Conservation (phyloP, 2,888 invertebrate species). For the Volucella zonaria region DNA sequence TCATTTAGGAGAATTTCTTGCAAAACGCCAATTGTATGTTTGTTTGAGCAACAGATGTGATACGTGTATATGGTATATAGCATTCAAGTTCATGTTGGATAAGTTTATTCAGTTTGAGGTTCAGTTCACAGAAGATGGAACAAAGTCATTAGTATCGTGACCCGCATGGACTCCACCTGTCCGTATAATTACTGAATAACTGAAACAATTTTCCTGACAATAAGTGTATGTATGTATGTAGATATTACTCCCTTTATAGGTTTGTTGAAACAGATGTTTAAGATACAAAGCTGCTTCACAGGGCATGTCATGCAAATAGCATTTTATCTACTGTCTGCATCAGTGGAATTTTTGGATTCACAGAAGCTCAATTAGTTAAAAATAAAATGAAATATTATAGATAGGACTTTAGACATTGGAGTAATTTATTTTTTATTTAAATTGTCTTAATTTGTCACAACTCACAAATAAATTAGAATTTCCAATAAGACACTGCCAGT, state of each 20-base stretch:
- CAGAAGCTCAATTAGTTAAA: conserved; percentile 8
- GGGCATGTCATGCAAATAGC: conserved; percentile 26
- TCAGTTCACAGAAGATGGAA: background rate
- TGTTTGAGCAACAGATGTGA: background rate
- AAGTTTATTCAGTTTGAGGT: background rate
- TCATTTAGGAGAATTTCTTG: conserved; percentile 9
- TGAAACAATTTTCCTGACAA: conserved; percentile 7
- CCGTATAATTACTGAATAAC: conserved; percentile 37
- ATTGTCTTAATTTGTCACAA: background rate
- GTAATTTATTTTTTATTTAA: conserved; percentile 1
- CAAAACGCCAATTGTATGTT: conserved; percentile 5
- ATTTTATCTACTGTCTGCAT: conserved; percentile 13
- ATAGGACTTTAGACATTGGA: background rate
- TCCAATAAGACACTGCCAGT: too few relatives aligned
- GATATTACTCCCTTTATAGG: background rate
- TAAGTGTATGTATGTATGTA: background rate
- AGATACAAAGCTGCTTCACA: conserved; percentile 9
- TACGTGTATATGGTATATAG: conserved; percentile 1
- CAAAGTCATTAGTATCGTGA: too few relatives aligned
- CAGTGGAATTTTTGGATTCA: conserved; percentile 6
- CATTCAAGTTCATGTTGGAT: background rate
- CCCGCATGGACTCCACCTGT: conserved; percentile 32
- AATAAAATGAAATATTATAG: background rate
- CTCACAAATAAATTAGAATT: too few relatives aligned
- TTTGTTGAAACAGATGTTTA: conserved; percentile 30